Evolutionary conservation across 2,888 invertebrate genomes (phyloP), one percentile per base, ranked within the genome.

Genomic region (Drosophila greeni): DNA sequence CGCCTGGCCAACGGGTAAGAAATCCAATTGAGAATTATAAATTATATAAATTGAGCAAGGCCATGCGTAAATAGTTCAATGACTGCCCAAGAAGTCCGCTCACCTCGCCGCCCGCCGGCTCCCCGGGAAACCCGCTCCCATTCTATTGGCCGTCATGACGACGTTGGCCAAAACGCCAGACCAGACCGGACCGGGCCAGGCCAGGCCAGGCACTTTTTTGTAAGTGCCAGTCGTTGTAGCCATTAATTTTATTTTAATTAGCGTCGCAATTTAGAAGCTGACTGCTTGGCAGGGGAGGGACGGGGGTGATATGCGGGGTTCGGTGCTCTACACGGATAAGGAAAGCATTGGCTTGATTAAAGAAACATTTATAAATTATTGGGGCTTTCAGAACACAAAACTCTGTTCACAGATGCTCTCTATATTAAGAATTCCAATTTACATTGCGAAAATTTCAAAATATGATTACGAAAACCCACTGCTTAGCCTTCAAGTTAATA

Each of bases 51-150:
- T 47, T 69, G 65, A 64, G 70, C 78, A 79, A 79, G 79, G 79
- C 76, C 79, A 74, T 75, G 82, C 61, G 79, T 71, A 83, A 79
- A 74, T 82, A 78, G 79, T 79, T 79, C 84, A 79, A 83, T 82
- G 79, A 79, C 79, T 79, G 82, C 59, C 68, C 67, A 37, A 48
- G 48, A 71, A 76, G 57, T 48, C 54, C 53, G 65, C 75, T 62
- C 48, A 43, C 42, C 39, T 20, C 24, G 9, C 23, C 59, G 14
- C 45, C 18, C 18, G 18, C 16, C 57, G 34, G 23, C 14, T 16
- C 0, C 54, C 5, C 14, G 20, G 42, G 24, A 52, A 47, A 64
- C 49, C 61, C 62, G 37, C 64, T 36, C 45, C 24, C 47, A 33
- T 29, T 36, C 51, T 55, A 31, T 40, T 47, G 68, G 66, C 59